Percentiles rank a stretch among this genome's conserved stretches.
phyloP scores from a whole-genome alignment of 2,113 vertebrate genomes.

The Pseudorectes ferrugineus region DNA sequence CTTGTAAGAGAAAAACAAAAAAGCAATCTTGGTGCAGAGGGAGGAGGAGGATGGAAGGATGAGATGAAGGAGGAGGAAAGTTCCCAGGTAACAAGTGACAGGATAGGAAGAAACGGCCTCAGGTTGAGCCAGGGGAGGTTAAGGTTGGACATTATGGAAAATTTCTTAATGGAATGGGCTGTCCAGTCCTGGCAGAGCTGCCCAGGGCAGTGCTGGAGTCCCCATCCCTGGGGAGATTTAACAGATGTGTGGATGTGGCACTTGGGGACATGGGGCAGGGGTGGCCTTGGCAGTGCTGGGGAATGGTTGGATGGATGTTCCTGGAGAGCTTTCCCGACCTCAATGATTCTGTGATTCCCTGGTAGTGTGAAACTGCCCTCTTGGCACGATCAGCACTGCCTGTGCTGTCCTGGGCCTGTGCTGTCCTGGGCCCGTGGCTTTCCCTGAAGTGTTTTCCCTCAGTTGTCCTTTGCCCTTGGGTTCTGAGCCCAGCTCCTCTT shows the following conservation, averaged over 20 bases:
- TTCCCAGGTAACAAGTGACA: background rate
- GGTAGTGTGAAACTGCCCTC: background rate
- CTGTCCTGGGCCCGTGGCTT: background rate
- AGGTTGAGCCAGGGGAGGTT: background rate
- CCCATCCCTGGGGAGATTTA: background rate
- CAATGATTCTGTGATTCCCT: background rate
- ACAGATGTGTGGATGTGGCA: background rate
- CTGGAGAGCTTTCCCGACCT: background rate
- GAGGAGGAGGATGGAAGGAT: background rate
- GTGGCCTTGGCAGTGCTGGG: background rate
- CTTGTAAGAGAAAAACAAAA: background rate
- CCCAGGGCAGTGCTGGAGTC: background rate
- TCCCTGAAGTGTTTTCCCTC: background rate
- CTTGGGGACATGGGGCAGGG: background rate
- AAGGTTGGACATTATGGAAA: background rate
- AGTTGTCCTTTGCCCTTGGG: background rate
- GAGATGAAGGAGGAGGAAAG: background rate
- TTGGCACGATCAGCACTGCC: background rate
- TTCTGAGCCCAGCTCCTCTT: background rate
- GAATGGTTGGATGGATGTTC: rapidly evolving
- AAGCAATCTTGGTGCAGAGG: background rate
- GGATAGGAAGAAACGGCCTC: background rate
- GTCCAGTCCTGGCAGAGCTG: background rate
- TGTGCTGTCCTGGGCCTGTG: background rate
- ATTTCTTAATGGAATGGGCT: too few relatives aligned